A percentile compares a stretch with the other conserved stretches of the same genome.
These are phyloP conservation scores for Microtus agrestis DNA, from an alignment of 2,797 vertebrate genomes.

Conservation along the genomic window DNA sequence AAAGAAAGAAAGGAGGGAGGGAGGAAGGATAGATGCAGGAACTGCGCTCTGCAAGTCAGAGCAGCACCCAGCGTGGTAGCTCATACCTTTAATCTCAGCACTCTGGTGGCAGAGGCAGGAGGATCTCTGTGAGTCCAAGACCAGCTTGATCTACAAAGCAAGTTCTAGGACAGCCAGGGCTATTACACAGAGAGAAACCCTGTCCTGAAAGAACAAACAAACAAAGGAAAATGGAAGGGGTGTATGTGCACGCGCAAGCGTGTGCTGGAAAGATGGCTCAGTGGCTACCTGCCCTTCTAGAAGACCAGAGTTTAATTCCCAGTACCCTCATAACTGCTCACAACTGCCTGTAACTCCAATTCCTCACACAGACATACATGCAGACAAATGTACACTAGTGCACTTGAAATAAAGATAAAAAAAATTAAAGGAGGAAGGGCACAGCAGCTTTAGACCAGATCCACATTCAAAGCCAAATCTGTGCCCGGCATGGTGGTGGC, in stretches of 20 bases:
- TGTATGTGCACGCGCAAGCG: no score
- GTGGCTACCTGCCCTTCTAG: not conserved
- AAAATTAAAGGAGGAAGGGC: not conserved
- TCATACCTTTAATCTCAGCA: not conserved
- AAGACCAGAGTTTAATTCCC: not conserved
- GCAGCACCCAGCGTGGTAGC: not conserved
- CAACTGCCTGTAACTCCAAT: not conserved
- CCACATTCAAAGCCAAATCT: not conserved
- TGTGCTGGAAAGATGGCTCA: not conserved
- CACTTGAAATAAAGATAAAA: not conserved
- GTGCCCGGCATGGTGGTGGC: not conserved
- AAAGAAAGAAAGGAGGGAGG: fast-evolving
- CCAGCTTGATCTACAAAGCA: not conserved
- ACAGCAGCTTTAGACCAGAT: not conserved
- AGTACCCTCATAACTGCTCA: no score
- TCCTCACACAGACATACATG: not conserved
- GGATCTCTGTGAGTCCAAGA: not conserved
- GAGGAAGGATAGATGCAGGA: fast-evolving
- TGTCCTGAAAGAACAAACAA: not conserved
- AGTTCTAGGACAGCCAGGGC: not conserved
- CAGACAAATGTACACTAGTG: not conserved
- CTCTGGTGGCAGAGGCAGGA: not conserved
- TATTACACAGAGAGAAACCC: not conserved
- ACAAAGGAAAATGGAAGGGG: not conserved
- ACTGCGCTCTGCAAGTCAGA: not conserved